Base-by-base conservation (phyloP, 2,797 vertebrate genomes). In the Pseudocheirus occidentalis region DNA sequence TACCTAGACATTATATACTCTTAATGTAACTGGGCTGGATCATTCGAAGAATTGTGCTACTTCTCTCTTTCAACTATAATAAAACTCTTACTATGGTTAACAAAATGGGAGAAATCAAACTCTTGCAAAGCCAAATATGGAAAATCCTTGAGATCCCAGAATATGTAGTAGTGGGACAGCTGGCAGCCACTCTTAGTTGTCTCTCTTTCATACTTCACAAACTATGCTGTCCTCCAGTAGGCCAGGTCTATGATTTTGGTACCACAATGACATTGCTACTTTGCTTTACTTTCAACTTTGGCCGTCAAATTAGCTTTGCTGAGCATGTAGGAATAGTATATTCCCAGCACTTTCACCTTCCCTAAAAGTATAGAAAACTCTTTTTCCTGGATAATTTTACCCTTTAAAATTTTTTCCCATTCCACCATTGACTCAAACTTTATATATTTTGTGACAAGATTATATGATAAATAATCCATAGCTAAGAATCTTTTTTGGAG, bases 91-190 rank as follows among this genome's bases (percentile, higher is more conserved):
- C 73, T 81, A 73, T 94, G 92, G 18, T 0, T 90, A 95, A 57
- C 14, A 55, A 52, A 95, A 90, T 55, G 92, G 52, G 87, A 54
- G 55, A 55, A 94, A 73, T 94, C 10, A 91, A 96, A 73, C 50
- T 10, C 87, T 21, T 28, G 7, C 90, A 54, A 57, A n/a, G 14
- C 46, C 46, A 90, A 90, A 91, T n/a, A 4, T 55, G 55, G 11
- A 6, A 28, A 92, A 52, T 96, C 90, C 90, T 93, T 57, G 87
- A 52, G 14, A 18, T 18, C 40, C 50, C 11, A 50, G 5, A 55
- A 66, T 58, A 91, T n/a, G 18, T 31, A 34, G n/a, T 62, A 94
- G 58, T 95, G 55, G 81, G 66, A 93, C 0, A 81, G 55, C 6
- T 89, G 59, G 21, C 21, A n/a, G 29, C 50, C 50, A 5, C 16